Percentiles rank a stretch among this genome's conserved stretches.
phyloP scores from a whole-genome alignment of 2,888 invertebrate genomes.

The Psococerastis gibbosa region DNA sequence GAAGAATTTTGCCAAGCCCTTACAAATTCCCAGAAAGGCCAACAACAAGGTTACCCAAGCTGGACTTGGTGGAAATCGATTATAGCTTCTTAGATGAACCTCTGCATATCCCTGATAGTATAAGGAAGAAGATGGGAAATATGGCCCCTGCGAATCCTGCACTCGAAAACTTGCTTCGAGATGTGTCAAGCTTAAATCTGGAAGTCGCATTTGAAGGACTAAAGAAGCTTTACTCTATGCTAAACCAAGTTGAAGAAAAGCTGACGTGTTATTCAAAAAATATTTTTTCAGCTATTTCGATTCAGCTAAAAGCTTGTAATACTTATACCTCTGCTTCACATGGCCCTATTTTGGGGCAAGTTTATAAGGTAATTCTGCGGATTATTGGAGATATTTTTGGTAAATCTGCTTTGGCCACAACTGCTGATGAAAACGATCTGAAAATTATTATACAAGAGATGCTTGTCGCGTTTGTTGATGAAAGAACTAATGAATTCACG shows the following conservation, averaged over 20 bases:
- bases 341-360: neutral
- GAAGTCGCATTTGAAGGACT: slow-evolving; percentile 80
- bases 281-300: neutral
- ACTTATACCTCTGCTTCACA: neutral
- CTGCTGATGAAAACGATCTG: neutral
- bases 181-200: slow-evolving; percentile 47
- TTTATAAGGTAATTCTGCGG: neutral
- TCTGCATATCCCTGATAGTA: neutral
- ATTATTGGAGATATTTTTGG: slow-evolving; percentile 10
- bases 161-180: slow-evolving; percentile 21
- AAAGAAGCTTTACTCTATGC: slow-evolving; percentile 69
- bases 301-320: neutral
- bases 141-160: neutral
- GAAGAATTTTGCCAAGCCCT: slow-evolving; percentile 12
- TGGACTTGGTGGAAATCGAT: slow-evolving; percentile 17
- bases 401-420: neutral
- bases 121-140: slow-evolving; percentile 1
- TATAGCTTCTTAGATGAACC: slow-evolving; percentile 14
- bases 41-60: neutral
- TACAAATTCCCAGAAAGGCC: slow-evolving; percentile 10
- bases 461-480: slow-evolving; percentile 2
- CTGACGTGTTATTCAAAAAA: neutral
- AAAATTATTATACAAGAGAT: neutral
- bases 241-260: slow-evolving; percentile 28
- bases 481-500: neutral